Percentiles rank a stretch among this genome's conserved stretches.
phyloP scores from a whole-genome alignment of 2,113 vertebrate species.

The Conger conger region DNA sequence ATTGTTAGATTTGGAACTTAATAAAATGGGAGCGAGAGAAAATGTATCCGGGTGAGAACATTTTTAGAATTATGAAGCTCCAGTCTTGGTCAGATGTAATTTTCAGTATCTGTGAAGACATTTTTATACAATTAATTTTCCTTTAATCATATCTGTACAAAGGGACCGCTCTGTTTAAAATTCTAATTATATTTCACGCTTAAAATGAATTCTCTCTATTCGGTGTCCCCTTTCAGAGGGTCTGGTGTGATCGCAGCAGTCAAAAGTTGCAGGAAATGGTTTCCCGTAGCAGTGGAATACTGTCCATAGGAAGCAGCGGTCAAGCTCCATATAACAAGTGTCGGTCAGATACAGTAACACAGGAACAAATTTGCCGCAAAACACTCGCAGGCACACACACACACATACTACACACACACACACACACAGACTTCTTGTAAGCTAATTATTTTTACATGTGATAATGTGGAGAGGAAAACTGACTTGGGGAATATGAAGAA shows the following conservation, averaged over 20 bases:
- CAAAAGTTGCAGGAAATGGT: conserved; percentile 58
- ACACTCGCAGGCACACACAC: too few species aligned
- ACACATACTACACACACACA: not conserved
- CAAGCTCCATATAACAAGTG: not conserved
- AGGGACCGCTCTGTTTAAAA: conserved; percentile 70
- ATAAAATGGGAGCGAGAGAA: conserved; percentile 39
- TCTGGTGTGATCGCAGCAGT: conserved; percentile 70
- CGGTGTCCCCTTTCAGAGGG: conserved; percentile 69
- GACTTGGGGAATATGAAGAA: too few species aligned
- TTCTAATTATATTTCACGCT: conserved; percentile 78
- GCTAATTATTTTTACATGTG: too few species aligned
- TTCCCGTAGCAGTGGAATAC: conserved; percentile 18
- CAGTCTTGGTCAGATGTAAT: conserved; percentile 69
- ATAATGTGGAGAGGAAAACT: too few species aligned
- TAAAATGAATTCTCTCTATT: conserved; percentile 72
- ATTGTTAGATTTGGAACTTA: conserved; percentile 77
- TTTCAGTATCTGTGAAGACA: conserved; percentile 77
- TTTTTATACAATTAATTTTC: conserved; percentile 83
- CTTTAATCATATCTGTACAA: conserved; percentile 83
- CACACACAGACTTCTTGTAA: not conserved
- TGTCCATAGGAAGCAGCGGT: not conserved
- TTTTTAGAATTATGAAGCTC: conserved; percentile 71
- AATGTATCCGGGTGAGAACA: conserved; percentile 68
- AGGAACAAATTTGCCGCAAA: too few species aligned
- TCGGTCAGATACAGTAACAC: not conserved